Base-by-base conservation (phyloP, 2,888 invertebrate genomes). In the Girardia tigrina region DNA sequence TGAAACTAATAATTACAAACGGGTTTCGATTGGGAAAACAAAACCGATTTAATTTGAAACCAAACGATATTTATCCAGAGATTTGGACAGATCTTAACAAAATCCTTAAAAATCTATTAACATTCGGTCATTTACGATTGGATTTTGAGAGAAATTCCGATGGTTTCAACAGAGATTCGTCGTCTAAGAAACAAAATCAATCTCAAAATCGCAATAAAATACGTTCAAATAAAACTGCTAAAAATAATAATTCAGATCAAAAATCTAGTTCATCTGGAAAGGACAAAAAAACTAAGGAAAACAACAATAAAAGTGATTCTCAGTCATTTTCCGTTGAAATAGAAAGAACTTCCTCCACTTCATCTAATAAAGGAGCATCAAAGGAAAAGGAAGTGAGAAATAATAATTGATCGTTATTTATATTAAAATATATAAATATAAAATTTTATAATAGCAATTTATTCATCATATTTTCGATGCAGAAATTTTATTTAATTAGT, bases 31-130 rank as follows among this genome's bases (percentile, higher is more conserved):
- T 56, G 56, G 56, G 56, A 6, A 56, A 56, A 56, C 56, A 56
- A 56, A 56, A 56, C 23, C n/a, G 56, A 56, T 56, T 56, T n/a
- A 56, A 56, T 56, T 56, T 56, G n/a, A 56, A 56, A 56, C 56
- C 56, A n/a, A 23, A 20, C 4, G 56, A 56, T 23, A 56, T 56
- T 56, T 56, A 56, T 56, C 56, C 56, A 12, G 56, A 56, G 4
- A 56, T 56, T 56, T 56, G 56, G 56, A 56, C 56, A 20, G 56
- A 56, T 56, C 23, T 56, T 6, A 56, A 56, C 23, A 56, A 56
- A 56, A 56, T 56, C 23, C n/a, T 56, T 6, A 56, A 56, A 56
- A 56, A n/a, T 56, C 56, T 56, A n/a, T 12, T 56, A 56, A 56
- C 56, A 23, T 56, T 56, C n/a, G 56, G 56, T 20, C n/a, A 56